Conservation (phyloP, 2,113 vertebrate species). For the Odontophorus gujanensis region DNA sequence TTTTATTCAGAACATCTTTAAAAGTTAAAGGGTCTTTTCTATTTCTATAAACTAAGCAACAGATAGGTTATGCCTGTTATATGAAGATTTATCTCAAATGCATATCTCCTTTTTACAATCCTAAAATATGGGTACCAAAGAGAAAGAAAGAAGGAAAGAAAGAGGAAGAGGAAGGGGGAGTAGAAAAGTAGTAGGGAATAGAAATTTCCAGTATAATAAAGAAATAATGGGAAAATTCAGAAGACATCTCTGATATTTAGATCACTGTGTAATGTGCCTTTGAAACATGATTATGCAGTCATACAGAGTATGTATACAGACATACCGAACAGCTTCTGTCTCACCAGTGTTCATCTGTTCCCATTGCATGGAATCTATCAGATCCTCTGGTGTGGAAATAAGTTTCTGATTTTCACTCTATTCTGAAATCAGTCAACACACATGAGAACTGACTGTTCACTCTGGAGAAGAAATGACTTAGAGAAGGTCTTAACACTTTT, state of each 20-base stretch:
- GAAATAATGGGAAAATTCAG: neutral
- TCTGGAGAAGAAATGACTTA: no score
- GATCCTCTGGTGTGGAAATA: neutral
- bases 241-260: neutral
- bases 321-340: neutral
- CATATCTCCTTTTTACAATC: fast-evolving
- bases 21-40: neutral
- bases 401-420: neutral
- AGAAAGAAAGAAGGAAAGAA: neutral
- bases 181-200: neutral
- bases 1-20: neutral
- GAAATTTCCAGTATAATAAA: neutral
- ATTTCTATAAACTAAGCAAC: neutral
- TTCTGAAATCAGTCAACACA: neutral
- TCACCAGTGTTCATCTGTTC: neutral
- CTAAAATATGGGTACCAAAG: neutral
- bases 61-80: neutral
- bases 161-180: neutral
- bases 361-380: neutral
- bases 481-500: no score
- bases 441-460: neutral
- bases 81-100: neutral
- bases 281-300: neutral
- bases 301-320: no score
- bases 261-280: neutral